Conservation (phyloP, 64 coral and sea anemone species). For the Porites australiensis region DNA sequence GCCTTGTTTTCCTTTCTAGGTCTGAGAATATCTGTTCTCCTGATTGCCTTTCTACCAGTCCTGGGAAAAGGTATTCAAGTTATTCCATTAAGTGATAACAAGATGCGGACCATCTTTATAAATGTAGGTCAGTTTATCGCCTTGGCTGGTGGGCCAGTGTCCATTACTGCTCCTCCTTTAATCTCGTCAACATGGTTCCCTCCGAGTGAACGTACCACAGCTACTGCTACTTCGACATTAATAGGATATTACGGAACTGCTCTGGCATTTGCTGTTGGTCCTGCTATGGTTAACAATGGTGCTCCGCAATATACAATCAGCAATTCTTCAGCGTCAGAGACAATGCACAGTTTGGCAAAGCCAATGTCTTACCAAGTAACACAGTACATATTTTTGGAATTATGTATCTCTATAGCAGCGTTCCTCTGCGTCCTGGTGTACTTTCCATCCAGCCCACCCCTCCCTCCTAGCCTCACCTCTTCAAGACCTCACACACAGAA, state of each 20-base stretch:
- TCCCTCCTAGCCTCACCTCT: constrained; percentile 53
- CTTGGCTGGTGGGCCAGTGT: neutral
- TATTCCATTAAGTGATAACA: constrained; percentile 14
- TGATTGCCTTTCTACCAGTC: constrained; percentile 15
- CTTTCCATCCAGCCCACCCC: constrained; percentile 76
- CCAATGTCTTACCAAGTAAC: no score
- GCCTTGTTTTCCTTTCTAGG: neutral
- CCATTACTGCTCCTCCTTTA: constrained; percentile 40
- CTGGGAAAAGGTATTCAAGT: constrained; percentile 58
- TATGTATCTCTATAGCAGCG: no score
- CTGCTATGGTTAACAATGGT: constrained; percentile 34
- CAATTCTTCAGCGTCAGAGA: no score
- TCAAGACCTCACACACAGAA: constrained; percentile 5
- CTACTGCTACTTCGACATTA: constrained; percentile 63
- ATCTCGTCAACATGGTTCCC: constrained; percentile 80
- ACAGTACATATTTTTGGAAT: no score
- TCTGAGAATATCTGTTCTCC: constrained; percentile 22
- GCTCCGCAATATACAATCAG: no score
- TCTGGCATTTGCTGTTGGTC: constrained; percentile 70
- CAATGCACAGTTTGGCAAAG: no score
- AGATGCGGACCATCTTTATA: constrained; percentile 36
- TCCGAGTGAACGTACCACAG: constrained; percentile 72
- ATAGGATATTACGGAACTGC: constrained; percentile 54
- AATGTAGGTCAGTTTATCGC: constrained; percentile 47
- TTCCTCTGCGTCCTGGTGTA: constrained; percentile 52